Evolutionary conservation across 2,888 invertebrate species (phyloP).

Genomic region (Gnatocerus cornutus): DNA sequence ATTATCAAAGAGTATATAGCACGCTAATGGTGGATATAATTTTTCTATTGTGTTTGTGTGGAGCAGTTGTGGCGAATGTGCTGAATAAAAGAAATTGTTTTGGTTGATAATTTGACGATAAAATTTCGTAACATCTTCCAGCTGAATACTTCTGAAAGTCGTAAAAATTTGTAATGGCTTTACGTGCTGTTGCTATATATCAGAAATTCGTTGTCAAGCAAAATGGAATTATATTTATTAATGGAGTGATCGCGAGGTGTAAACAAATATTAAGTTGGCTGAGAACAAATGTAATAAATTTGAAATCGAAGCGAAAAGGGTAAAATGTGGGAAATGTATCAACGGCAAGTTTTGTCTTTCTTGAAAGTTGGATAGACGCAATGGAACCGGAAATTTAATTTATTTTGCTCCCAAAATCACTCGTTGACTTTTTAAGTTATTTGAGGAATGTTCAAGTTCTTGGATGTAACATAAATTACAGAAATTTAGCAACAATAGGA

Average conservation of each 20-base stretch:
- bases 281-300: conserved; percentile 55
- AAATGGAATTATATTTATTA: conserved; percentile 48
- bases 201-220: conserved; percentile 47
- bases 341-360: conserved; percentile 47
- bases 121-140: conserved; percentile 24
- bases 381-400: conserved; percentile 48
- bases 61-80: conserved; percentile 1
- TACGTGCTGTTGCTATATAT: conserved; percentile 49
- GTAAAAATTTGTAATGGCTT: conserved; percentile 37
- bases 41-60: background rate
- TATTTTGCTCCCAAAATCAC: conserved; percentile 44
- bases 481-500: conserved; percentile 40
- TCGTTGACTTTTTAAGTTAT: conserved; percentile 40
- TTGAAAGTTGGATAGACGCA: conserved; percentile 43
- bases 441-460: conserved; percentile 27
- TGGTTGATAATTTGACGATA: conserved; percentile 23
- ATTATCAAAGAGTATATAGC: too few species aligned
- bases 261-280: conserved; percentile 57
- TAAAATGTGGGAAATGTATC: conserved; percentile 47
- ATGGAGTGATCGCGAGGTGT: conserved; percentile 53
- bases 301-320: conserved; percentile 34
- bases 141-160: conserved; percentile 26
- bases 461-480: conserved; percentile 46
- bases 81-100: conserved; percentile 3
- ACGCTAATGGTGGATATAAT: background rate